Percentiles rank a stretch among this genome's conserved stretches.
Conservation (phyloP, 2,797 vertebrate species). For the Cossypha dichroa region DNA sequence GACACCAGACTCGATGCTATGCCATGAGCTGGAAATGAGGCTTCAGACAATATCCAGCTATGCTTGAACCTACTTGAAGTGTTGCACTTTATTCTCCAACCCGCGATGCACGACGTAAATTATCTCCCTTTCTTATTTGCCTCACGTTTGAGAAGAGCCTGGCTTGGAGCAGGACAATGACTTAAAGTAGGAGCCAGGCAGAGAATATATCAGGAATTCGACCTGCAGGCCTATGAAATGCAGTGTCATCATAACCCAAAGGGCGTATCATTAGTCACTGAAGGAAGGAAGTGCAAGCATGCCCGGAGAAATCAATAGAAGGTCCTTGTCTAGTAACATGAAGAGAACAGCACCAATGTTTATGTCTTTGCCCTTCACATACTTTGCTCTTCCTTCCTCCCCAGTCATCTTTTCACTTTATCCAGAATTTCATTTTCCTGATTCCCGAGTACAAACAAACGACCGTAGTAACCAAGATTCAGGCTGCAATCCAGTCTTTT, state of each 20-base stretch:
- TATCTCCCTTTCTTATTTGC: slow-evolving; percentile 32
- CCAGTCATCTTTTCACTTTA: slow-evolving; percentile 65
- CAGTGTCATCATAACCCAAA: slow-evolving; percentile 80
- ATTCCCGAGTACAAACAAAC: background rate
- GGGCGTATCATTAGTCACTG: slow-evolving; percentile 78
- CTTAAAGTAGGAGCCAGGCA: slow-evolving; percentile 59
- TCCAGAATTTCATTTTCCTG: slow-evolving; percentile 64
- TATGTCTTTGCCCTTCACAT: slow-evolving; percentile 80
- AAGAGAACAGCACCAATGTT: slow-evolving; percentile 69
- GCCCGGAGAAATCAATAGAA: slow-evolving; percentile 81
- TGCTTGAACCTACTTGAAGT: background rate
- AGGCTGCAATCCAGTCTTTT: background rate
- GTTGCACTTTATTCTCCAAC: background rate
- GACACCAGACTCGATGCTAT: slow-evolving; percentile 13
- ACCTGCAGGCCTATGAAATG: slow-evolving; percentile 74
- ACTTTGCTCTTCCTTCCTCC: slow-evolving; percentile 66
- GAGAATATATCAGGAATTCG: slow-evolving; percentile 74
- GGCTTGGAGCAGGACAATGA: slow-evolving; percentile 50
- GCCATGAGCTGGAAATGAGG: background rate
- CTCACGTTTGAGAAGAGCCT: background rate
- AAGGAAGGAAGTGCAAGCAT: slow-evolving; percentile 74
- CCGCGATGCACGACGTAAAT: background rate
- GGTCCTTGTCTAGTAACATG: slow-evolving; percentile 75
- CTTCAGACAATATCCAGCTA: background rate
- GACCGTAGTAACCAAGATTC: background rate